Base-by-base conservation (phyloP, 2,797 vertebrate genomes). In the Sciurus carolinensis region DNA sequence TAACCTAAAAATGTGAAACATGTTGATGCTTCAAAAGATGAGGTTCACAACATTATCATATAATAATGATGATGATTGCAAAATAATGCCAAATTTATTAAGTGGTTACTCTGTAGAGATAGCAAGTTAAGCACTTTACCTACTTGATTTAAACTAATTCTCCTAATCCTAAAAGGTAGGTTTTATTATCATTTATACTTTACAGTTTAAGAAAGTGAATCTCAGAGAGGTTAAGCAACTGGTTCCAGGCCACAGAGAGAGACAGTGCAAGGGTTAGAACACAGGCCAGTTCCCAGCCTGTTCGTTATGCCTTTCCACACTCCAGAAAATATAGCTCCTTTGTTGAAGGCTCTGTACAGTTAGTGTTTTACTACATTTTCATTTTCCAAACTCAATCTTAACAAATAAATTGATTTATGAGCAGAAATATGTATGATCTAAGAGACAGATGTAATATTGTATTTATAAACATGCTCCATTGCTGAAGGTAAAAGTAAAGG, bases 1-100 rank as follows among this genome's bases (percentile, higher is more conserved):
- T 91, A 96, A 96, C 13, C 50, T 67, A 92, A 87, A 95, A 97
- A 93, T 85, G 54, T 89, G 33, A 96, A 93, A 93, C 69, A 54
- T 24, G 7, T 79, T 93, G 76, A 91, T 82, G n/a, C 30, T 91
- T 81, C 72, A 88, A 95, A 89, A 90, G 64, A 67, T 67, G n/a
- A 96, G 66, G 15, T 73, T 85, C 33, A n/a, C 59, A 73, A 50
- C 90, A 86, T 81, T 81, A 71, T 88, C 20, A 66, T 52, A 95
- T 73, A 87, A 89, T 52, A 69, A 75, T n/a, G 64, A 91, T 64
- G 52, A 73, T 67, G 39, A 84, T 42, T 59, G 57, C 10, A 90
- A 83, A 69, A 83, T 42, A 92, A 83, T 15, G 91, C 91, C 54
- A 94, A 80, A 95, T 80, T 91, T 86, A 96, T 54, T 84, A 87